Evolutionary conservation across 2,113 vertebrate species (phyloP), one percentile per base, ranked within the genome.

Genomic region (Pedionomus torquatus): DNA sequence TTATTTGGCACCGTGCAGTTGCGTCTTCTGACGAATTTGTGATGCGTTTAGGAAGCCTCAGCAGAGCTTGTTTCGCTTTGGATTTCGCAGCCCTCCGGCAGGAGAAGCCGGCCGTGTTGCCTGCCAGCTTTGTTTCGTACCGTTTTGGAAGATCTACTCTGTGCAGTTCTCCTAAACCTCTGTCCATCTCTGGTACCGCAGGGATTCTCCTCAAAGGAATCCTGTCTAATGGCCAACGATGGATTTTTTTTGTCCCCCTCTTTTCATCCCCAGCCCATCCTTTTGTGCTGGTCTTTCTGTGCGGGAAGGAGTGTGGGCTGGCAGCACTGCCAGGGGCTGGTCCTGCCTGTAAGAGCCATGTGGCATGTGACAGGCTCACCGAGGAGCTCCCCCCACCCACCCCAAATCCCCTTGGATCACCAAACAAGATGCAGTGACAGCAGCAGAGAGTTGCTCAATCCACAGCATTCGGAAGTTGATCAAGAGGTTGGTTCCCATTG

Each of bases 71-170:
- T 74, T 72, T 52, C 52, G 5, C 43, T 82, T 46, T 1, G 37
- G 61, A 41, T 70, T 63, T 48, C 1, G 1, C 63, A 64, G 82
- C 48, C 55, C 49, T 30, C 5, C 2, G 2, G 3, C 0, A 0
- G 17, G 58, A 83, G 63, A 33, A 72, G 72, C 63, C 46, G 25
- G n/a, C 64, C 5, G 1, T 28, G 26, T 14, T 51, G 48, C n/a
- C 74, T 43, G 30, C 55, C 24, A 21, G 52, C 52, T 79, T 55
- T 41, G 37, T 35, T 43, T 49, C 19, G 1, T 6, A 12, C 20
- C 2, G 0, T n/a, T 80, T 81, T 61, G 61, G 46, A 10, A 39
- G 18, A 37, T 65, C 31, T 43, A 12, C 17, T 17, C 46, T 11
- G 37, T 44, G 35, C 37, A 2, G 14, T 35, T 52, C 71, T 68